Evolutionary conservation across 2,113 vertebrate genomes (phyloP).

Genomic region (Carassius gibelio): DNA sequence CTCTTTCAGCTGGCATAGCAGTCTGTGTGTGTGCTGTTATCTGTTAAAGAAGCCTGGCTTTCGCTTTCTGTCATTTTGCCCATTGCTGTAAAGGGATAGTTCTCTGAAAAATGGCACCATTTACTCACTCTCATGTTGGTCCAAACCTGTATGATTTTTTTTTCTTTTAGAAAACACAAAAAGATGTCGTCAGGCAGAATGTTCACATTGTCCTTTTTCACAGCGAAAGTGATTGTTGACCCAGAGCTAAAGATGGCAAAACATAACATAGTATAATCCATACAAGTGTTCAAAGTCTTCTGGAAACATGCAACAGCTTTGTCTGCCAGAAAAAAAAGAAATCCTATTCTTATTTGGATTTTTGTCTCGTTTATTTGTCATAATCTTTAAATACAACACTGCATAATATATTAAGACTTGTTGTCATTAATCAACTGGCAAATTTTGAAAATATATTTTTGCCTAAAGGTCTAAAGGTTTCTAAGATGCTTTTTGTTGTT

Average conservation of each 20-base stretch:
- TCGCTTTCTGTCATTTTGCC: neutral
- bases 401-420: neutral
- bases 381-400: neutral
- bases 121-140: neutral
- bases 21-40: conserved; percentile 2
- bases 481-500: conserved; percentile 2
- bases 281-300: neutral
- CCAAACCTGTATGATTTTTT: neutral
- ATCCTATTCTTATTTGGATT: neutral
- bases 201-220: neutral
- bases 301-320: neutral
- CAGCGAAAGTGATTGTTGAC: neutral
- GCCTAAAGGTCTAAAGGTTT: neutral
- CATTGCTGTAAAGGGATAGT: neutral
- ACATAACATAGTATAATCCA: neutral
- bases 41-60: conserved; percentile 8
- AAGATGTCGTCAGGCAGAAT: neutral
- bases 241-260: neutral
- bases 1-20: neutral
- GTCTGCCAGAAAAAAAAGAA: neutral
- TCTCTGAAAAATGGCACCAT: neutral
- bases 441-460: neutral
- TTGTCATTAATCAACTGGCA: neutral
- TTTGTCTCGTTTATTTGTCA: neutral
- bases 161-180: neutral